A percentile compares a stretch with the other conserved stretches of the same genome.
phyloP scores from a whole-genome alignment of 2,113 vertebrate species.

The Festucalex cinctus region DNA sequence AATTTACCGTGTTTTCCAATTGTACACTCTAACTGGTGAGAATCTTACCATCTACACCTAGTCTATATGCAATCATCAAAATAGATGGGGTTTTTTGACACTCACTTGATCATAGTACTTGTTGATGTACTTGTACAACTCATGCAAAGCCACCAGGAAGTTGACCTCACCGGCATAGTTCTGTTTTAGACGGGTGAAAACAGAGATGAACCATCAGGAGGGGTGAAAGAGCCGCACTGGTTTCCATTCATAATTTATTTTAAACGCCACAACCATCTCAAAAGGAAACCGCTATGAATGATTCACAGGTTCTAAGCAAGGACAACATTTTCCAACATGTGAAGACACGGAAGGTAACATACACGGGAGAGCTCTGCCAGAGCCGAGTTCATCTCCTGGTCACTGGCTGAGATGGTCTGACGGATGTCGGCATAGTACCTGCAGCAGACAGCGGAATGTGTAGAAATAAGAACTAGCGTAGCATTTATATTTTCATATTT shows the following conservation, averaged over 20 bases:
- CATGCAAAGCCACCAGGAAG: conserved; percentile 88
- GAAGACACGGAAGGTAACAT: conserved; percentile 35
- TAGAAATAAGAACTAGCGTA: not conserved
- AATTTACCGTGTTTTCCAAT: not conserved
- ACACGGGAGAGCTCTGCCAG: conserved; percentile 93
- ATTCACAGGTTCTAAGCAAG: conserved; percentile 17
- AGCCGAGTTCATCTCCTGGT: conserved; percentile 98
- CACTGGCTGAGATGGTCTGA: conserved; percentile 90
- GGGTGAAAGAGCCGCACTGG: conserved; percentile 12
- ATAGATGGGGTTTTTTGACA: conserved; percentile 1
- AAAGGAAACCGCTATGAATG: conserved; percentile 6
- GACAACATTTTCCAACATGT: conserved; percentile 1
- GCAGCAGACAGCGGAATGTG: not conserved
- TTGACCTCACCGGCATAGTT: conserved; percentile 94
- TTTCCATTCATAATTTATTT: conserved; percentile 36
- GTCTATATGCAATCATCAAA: not conserved
- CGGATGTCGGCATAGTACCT: conserved; percentile 95
- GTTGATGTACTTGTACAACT: conserved; percentile 98
- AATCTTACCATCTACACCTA: not conserved
- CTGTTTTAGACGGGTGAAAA: conserved; percentile 62
- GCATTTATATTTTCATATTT: too few relatives aligned
- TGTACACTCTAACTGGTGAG: not conserved
- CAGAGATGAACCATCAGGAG: conserved; percentile 13
- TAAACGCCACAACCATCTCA: conserved; percentile 13
- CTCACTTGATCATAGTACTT: conserved; percentile 98